Conservation (phyloP, 2,888 invertebrate species). For the Drymonia ruficornis region DNA sequence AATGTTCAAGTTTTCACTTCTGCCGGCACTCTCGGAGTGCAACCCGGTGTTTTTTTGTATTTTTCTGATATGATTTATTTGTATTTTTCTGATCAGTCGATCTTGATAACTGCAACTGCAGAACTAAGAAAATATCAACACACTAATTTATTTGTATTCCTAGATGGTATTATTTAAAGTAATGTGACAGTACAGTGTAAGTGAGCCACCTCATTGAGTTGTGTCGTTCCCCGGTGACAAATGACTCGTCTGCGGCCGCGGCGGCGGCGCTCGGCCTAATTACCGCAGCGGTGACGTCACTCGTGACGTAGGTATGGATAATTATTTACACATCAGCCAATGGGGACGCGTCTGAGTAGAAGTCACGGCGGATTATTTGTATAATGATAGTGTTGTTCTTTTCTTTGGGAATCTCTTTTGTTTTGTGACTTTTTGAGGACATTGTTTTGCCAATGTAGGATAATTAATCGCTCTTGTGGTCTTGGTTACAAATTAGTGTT, state of each 20-base stretch:
- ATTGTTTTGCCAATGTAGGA: neutral
- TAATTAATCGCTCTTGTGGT: neutral
- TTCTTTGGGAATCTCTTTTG: neutral
- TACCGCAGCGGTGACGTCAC: conserved; percentile 3
- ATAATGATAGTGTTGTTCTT: neutral
- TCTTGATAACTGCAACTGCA: too few relatives aligned
- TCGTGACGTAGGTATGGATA: neutral
- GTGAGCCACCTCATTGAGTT: neutral
- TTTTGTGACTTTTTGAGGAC: neutral
- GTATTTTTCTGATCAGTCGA: too few relatives aligned
- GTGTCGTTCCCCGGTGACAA: conserved; percentile 4
- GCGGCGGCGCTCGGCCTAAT: conserved; percentile 7
- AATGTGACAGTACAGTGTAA: neutral
- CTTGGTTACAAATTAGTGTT: neutral
- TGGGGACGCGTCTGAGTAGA: neutral
- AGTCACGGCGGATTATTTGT: neutral
- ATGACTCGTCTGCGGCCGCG: conserved; percentile 5
- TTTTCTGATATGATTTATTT: too few relatives aligned
- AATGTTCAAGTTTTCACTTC: too few relatives aligned
- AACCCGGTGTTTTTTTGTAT: too few relatives aligned
- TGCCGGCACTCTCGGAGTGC: too few relatives aligned
- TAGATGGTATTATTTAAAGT: too few relatives aligned
- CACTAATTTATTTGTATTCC: too few relatives aligned
- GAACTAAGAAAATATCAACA: too few relatives aligned
- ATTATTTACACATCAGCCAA: conserved; percentile 5